A percentile compares a stretch with the other conserved stretches of the same genome.
Conservation (phyloP, 2,888 invertebrate genomes). For the Mesorhabditis belari region DNA sequence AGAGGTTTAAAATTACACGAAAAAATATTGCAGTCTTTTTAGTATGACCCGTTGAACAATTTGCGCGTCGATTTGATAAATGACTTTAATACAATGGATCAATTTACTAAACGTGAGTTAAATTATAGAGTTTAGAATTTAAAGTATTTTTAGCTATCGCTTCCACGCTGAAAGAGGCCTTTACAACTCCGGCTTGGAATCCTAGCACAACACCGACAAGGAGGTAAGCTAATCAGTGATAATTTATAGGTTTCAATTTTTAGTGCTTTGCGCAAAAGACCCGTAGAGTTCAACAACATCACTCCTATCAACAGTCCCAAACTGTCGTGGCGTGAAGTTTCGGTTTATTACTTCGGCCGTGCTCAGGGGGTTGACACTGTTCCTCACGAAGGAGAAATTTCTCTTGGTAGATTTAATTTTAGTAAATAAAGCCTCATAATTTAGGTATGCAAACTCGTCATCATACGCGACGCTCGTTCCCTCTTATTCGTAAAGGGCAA, state of each 20-base stretch:
- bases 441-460: slow-evolving; percentile 11
- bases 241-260: background rate
- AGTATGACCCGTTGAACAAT: too few species aligned
- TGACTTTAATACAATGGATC: too few species aligned
- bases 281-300: too few species aligned
- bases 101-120: too few species aligned
- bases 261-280: background rate
- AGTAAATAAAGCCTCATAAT: background rate
- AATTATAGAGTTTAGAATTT: too few species aligned
- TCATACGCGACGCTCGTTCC: slow-evolving; percentile 9
- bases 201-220: background rate
- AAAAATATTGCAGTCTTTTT: too few species aligned
- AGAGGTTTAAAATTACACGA: too few species aligned
- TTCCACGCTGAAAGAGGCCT: too few species aligned
- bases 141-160: too few species aligned
- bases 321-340: background rate
- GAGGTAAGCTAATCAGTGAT: background rate
- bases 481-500: slow-evolving; percentile 5
- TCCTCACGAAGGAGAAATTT: slow-evolving; percentile 11
- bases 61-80: too few species aligned
- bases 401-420: slow-evolving; percentile 4
- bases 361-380: slow-evolving; percentile 9
- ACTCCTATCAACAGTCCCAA: too few species aligned
- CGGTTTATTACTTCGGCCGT: slow-evolving; percentile 15
- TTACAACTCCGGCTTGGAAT: background rate